Percentiles rank a stretch among this genome's conserved stretches.
These are phyloP conservation scores for Kryptolebias marmoratus DNA, from an alignment of 2,113 vertebrate genomes.

Conservation along the genomic window DNA sequence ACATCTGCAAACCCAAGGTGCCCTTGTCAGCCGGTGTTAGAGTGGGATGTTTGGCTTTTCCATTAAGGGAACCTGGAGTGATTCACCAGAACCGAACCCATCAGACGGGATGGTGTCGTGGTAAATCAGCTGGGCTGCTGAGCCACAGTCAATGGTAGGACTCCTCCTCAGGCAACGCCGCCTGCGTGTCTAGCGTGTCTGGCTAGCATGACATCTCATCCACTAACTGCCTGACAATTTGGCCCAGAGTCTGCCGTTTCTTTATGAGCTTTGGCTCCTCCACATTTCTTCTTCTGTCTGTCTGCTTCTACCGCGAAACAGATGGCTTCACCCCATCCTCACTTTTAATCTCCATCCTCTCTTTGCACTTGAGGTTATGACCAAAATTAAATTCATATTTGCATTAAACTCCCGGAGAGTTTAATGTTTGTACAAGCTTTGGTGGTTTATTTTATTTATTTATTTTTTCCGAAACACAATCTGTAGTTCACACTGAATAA, in stretches of 20 bases:
- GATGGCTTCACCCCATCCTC: conserved; percentile 65
- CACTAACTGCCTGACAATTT: conserved; percentile 66
- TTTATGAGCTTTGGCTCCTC: conserved; percentile 64
- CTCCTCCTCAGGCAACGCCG: conserved; percentile 63
- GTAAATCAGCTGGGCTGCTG: conserved; percentile 68
- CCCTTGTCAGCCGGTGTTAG: conserved; percentile 85
- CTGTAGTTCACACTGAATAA: conserved; percentile 7
- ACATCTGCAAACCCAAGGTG: conserved; percentile 89
- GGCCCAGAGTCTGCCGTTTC: conserved; percentile 51
- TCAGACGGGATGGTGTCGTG: conserved; percentile 52
- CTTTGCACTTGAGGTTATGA: conserved; percentile 59
- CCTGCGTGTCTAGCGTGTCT: conserved; percentile 64
- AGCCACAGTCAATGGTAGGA: conserved; percentile 58
- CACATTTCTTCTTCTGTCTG: conserved; percentile 53
- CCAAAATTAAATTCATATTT: conserved; percentile 60
- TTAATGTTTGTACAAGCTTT: background rate
- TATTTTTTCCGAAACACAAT: background rate
- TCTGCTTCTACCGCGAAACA: conserved; percentile 64
- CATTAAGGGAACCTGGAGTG: conserved; percentile 78
- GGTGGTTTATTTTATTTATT: background rate
- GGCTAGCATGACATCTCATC: conserved; percentile 71
- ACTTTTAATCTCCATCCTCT: conserved; percentile 56
- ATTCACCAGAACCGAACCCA: conserved; percentile 71
- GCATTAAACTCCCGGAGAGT: conserved; percentile 37
- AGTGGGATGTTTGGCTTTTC: conserved; percentile 78